These are phyloP conservation scores for Lingula anatina DNA, from an alignment of 2,888 invertebrate species.

Conservation along the genomic window DNA sequence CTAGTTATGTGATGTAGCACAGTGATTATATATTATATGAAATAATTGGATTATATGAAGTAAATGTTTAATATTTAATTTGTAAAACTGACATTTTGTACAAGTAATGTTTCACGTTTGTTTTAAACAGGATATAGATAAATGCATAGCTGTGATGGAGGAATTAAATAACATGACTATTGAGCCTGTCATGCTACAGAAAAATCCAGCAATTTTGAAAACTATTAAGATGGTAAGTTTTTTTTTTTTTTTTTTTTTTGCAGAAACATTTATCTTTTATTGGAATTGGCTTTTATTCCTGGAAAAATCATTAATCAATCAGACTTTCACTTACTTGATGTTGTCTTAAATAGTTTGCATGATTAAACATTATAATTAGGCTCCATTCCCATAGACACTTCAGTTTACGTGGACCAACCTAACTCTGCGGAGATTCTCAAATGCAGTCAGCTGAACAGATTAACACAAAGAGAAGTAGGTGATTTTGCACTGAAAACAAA, in stretches of 20 bases:
- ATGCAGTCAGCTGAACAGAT: too few relatives aligned
- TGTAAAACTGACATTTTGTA: too few relatives aligned
- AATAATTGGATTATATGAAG: too few relatives aligned
- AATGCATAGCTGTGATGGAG: constrained; percentile 48
- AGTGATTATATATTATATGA: too few relatives aligned
- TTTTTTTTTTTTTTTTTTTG: too few relatives aligned
- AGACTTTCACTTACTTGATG: not conserved
- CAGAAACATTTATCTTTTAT: not conserved
- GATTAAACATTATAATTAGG: too few relatives aligned
- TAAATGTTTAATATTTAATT: too few relatives aligned
- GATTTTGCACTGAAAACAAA: too few relatives aligned
- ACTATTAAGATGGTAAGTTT: constrained; percentile 49
- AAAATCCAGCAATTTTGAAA: constrained; percentile 49
- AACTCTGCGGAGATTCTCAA: not conserved
- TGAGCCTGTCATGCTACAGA: constrained; percentile 42
- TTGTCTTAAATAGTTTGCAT: not conserved
- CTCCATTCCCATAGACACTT: too few relatives aligned
- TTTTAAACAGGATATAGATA: constrained; percentile 50
- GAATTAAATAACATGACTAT: constrained; percentile 45
- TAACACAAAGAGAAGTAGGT: too few relatives aligned
- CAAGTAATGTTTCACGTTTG: too few relatives aligned
- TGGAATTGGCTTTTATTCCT: not conserved
- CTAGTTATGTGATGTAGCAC: too few relatives aligned
- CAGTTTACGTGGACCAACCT: not conserved
- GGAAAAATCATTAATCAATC: not conserved